Evolutionary conservation across 2,797 vertebrate species (phyloP).

Genomic region (Capromys pilorides): DNA sequence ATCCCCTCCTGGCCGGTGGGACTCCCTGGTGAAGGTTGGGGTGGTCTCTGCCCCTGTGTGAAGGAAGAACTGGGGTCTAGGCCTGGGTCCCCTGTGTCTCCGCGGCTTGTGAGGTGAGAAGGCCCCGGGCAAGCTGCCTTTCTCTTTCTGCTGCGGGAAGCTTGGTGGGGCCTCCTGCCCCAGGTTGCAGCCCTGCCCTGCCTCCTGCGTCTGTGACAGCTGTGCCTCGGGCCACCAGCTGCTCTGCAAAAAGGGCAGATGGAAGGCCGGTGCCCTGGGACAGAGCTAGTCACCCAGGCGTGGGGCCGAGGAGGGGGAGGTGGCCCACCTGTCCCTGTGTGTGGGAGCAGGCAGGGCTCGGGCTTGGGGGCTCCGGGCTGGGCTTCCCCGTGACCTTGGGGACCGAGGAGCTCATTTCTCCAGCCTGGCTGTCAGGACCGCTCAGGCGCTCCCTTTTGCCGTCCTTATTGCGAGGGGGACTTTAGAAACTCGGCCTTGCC

Average conservation of each 20-base stretch:
- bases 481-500: slow-evolving; percentile 10
- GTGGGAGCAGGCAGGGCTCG: not conserved
- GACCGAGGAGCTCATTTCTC: not conserved
- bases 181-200: not conserved
- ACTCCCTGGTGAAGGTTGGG: not conserved
- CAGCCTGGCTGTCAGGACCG: not conserved
- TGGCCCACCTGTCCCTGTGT: not conserved
- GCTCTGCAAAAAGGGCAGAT: slow-evolving; percentile 65
- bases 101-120: not conserved
- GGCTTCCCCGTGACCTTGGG: slow-evolving; percentile 63
- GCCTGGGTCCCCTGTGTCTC: slow-evolving; percentile 20
- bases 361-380: not conserved
- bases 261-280: slow-evolving; percentile 45
- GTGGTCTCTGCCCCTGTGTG: not conserved
- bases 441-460: not conserved
- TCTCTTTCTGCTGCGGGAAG: slow-evolving; percentile 41
- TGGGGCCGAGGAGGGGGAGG: not conserved
- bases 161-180: not conserved
- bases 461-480: not conserved
- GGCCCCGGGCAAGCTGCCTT: not conserved
- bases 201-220: slow-evolving; percentile 66
- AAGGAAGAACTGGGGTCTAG: slow-evolving; percentile 27
- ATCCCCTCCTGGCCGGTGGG: not conserved
- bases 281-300: not conserved
- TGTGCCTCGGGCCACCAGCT: slow-evolving; percentile 62